Base-by-base conservation (phyloP, 2,113 vertebrate genomes). In the Oceanites oceanicus region DNA sequence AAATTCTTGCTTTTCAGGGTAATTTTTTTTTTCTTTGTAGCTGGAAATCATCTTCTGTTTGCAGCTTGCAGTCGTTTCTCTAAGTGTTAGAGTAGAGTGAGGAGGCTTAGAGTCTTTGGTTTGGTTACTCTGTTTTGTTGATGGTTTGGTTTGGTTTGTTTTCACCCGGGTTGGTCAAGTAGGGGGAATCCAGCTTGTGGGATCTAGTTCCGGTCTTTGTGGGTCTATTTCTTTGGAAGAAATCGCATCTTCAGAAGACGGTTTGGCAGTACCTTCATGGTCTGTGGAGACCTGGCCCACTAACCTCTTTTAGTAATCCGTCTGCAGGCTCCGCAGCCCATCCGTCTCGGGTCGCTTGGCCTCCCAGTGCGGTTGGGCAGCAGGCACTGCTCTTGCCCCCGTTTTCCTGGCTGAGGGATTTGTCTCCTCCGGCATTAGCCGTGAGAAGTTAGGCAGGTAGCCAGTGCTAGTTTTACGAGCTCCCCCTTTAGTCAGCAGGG, bases 1-100 rank as follows among this genome's bases (percentile, higher is more conserved):
- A 95, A 96, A 95, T 97, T 95, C 70, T 82, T 58, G 38, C 32
- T 90, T 89, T 96, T 90, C 71, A 77, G 84, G 18, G 50, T 86
- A 74, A 21, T 47, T 77, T 78, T 94, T 87, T 80, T 93, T 85
- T 73, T 36, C 42, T 79, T 72, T 73, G 73, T 71, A 42, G 58
- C 49, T 92, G 61, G 74, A 96, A 93, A 88, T 88, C 38, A 70
- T 92, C 75, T 66, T 76, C 38, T 32, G 3, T 67, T 91, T 77
- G 67, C n/a, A 84, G 74, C 62, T 50, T 90, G 61, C 52, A 78
- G 83, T 88, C 45, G 38, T 42, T 95, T 92, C 34, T 29, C 10
- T 22, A 30, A 67, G 61, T 27, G 38, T 27, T 82, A 13, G 65
- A 77, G 16, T 15, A 26, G 12, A 25, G 32, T 0, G 5, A 53